Evolutionary conservation across 2,888 invertebrate genomes (phyloP).

Genomic region (Eupithecia exiguata): DNA sequence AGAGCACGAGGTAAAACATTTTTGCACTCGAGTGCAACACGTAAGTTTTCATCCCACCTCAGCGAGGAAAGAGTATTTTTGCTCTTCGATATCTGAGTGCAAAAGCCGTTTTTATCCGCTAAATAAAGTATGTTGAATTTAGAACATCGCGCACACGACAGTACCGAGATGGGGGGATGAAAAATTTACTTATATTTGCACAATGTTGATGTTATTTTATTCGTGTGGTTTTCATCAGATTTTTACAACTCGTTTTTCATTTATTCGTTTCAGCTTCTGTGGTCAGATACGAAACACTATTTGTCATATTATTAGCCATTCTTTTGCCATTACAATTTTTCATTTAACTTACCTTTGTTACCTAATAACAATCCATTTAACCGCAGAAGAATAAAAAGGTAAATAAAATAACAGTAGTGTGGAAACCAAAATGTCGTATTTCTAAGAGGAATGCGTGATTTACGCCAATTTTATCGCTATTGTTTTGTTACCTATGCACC

Average conservation of each 20-base stretch:
- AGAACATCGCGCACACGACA: no score
- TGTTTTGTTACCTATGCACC: background rate
- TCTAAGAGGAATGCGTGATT: slow-evolving; percentile 1
- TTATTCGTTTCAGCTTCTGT: background rate
- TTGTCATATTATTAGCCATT: background rate
- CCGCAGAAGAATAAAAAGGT: slow-evolving; percentile 1
- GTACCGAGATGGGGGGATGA: no score
- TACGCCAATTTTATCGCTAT: slow-evolving; percentile 4
- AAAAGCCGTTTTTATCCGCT: no score
- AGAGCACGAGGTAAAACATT: no score
- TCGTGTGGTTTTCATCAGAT: background rate
- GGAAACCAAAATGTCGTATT: background rate
- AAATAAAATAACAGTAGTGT: background rate
- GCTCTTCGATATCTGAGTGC: no score
- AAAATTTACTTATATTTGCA: no score
- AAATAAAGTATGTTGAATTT: no score
- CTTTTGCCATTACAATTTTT: background rate
- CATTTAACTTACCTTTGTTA: background rate
- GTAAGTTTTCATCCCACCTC: no score
- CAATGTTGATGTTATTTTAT: background rate
- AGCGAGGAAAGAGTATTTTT: no score
- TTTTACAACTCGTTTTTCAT: background rate
- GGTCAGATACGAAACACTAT: background rate
- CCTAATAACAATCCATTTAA: background rate
- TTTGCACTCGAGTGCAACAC: no score